These are phyloP conservation scores for Stenotaenia linearis DNA, from an alignment of 2,888 invertebrate species.

Conservation along the genomic window DNA sequence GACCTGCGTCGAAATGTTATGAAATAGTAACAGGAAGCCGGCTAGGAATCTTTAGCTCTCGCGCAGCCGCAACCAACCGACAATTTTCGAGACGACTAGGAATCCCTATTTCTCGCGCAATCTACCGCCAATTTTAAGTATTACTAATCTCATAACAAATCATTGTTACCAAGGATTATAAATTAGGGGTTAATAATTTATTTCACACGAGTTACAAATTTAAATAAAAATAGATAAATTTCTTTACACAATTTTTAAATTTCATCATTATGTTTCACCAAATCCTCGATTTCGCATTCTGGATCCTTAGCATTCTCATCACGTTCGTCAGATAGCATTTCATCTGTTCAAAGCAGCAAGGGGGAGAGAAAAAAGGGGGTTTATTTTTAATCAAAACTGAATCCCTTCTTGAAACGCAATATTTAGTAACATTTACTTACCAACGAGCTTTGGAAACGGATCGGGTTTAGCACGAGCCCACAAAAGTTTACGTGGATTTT, in stretches of 20 bases:
- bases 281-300: not conserved
- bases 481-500: not conserved
- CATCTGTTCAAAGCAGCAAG: not conserved
- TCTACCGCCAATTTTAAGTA: too few species aligned
- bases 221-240: not conserved
- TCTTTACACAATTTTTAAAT: not conserved
- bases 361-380: not conserved
- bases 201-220: not conserved
- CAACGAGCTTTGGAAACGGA: not conserved
- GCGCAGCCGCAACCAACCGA: too few species aligned
- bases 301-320: not conserved
- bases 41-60: not conserved
- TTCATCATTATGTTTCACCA: not conserved
- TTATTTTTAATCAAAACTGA: not conserved
- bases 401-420: not conserved
- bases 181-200: conserved; percentile 21
- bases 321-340: not conserved
- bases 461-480: not conserved
- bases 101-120: too few species aligned
- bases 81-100: too few species aligned
- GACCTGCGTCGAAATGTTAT: too few species aligned
- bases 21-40: not conserved
- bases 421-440: not conserved
- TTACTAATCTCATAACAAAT: too few species aligned
- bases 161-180: too few species aligned